Conservation (phyloP, 2,113 vertebrate genomes). For the Ciconia maguari region DNA sequence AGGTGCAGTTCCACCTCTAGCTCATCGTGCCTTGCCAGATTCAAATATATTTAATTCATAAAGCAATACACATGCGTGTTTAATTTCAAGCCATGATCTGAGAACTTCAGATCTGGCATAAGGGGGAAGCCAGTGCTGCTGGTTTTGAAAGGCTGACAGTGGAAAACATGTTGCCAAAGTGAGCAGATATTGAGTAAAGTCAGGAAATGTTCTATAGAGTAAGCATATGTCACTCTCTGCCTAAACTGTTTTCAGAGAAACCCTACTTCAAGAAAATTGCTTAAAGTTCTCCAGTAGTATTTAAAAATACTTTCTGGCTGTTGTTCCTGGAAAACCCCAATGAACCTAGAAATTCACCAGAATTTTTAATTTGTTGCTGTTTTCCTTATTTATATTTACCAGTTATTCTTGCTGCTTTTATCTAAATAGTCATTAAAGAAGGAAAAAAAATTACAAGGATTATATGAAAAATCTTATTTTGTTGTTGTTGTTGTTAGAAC, state of each 20-base stretch:
- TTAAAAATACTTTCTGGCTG: background rate
- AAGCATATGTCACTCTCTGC: background rate
- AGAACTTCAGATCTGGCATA: background rate
- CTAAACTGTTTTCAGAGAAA: background rate
- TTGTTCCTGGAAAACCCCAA: background rate
- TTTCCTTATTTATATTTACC: background rate
- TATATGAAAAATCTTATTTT: background rate
- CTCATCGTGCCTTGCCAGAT: background rate
- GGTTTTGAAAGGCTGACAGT: slow-evolving; percentile 22
- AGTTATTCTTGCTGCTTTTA: background rate
- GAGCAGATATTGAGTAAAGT: background rate
- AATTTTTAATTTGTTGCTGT: background rate
- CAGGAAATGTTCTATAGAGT: background rate
- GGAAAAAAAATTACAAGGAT: background rate
- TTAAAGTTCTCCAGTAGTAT: background rate
- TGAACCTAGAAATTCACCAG: background rate
- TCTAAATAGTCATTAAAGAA: background rate
- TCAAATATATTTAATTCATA: background rate
- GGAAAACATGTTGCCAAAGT: background rate
- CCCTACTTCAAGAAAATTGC: background rate
- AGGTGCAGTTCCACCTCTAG: background rate
- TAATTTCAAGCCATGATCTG: background rate
- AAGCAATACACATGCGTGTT: background rate
- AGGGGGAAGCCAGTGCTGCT: background rate
- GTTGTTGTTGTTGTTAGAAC: background rate